Base-by-base conservation (phyloP, 1,140 invertebrate genomes). In the Drosophila asahinai region DNA sequence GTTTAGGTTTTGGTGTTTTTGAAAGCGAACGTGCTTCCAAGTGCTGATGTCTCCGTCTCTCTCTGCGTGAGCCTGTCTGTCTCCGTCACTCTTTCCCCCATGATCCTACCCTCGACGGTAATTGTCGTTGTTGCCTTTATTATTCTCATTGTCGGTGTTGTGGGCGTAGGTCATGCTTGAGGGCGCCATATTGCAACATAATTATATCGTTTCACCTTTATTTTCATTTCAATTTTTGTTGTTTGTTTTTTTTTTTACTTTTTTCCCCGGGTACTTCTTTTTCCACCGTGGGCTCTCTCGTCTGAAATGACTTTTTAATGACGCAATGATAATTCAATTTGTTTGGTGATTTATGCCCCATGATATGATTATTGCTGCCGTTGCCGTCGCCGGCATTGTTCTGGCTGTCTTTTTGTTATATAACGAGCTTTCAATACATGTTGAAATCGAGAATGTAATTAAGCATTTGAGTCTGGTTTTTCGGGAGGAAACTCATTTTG, bases 311-410 rank as follows among this genome's bases (percentile, higher is more conserved):
- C 86, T 81, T 89, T 89, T 89, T 89, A 89, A 89, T 89, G 84
- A 89, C 86, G 86, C 84, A 84, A 89, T 90, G 86, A 89, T 89
- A 89, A 89, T 89, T 89, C 84, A 89, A 89, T 89, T 90, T 89
- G 84, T 79, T 80, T 78, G 81, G 60, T 89, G 86, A 89, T 89
- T 89, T 89, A 89, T 89, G 86, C 84, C 51, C 36, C 81, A 67
- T 72, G 61, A 78, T 83, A 77, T 70, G 73, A 64, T 82, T 77
- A 65, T 60, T 83, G 57, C 47, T 63, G 62, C 58, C 52, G 51
- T 33, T 62, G 47, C 52, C 42, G 30, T n/a, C 14, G 63, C 42
- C 17, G 38, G 33, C 71, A 73, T 70, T 78, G 63, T 62, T 70
- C 48, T 81, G 42, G 43, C 43, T 72, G 67, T 22, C 25, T 49